These are phyloP conservation scores for Trissoscelio sp. DNA, from an alignment of 2,888 invertebrate species.

Conservation along the genomic window DNA sequence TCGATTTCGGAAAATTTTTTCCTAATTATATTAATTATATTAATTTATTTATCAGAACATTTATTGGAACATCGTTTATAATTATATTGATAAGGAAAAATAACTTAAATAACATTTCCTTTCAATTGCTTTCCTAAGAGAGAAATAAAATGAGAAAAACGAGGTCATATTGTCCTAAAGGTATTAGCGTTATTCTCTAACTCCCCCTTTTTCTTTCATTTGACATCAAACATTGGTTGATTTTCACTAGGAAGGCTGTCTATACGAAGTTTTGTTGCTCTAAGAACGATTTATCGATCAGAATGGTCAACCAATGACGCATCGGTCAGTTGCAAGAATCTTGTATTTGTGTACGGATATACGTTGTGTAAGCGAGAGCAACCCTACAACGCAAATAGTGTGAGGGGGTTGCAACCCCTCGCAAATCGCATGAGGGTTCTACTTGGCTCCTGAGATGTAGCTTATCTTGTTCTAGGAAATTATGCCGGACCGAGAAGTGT, in stretches of 20 bases:
- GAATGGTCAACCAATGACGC: conserved; percentile 78
- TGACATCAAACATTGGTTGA: conserved; percentile 59
- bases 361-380: conserved; percentile 50
- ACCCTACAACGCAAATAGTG: conserved; percentile 71
- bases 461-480: conserved; percentile 82
- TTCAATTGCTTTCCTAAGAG: too few species aligned
- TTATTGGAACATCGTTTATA: too few species aligned
- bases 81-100: too few species aligned
- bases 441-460: conserved; percentile 74
- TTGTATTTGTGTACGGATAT: conserved; percentile 52
- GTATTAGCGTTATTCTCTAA: conserved; percentile 47
- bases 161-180: conserved; percentile 12
- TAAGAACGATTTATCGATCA: conserved; percentile 82
- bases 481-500: conserved; percentile 80
- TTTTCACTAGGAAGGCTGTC: conserved; percentile 53
- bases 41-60: too few species aligned
- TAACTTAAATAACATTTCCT: too few species aligned
- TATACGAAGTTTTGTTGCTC: conserved; percentile 69
- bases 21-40: too few species aligned
- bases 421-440: conserved; percentile 49
- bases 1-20: too few species aligned
- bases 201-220: conserved; percentile 48
- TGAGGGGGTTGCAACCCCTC: conserved; percentile 71
- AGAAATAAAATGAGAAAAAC: too few species aligned
- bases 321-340: conserved; percentile 79